A percentile compares a stretch with the other conserved stretches of the same genome.
Evolutionary conservation across 2,797 vertebrate species (phyloP).

Genomic region (Scleropages formosus): DNA sequence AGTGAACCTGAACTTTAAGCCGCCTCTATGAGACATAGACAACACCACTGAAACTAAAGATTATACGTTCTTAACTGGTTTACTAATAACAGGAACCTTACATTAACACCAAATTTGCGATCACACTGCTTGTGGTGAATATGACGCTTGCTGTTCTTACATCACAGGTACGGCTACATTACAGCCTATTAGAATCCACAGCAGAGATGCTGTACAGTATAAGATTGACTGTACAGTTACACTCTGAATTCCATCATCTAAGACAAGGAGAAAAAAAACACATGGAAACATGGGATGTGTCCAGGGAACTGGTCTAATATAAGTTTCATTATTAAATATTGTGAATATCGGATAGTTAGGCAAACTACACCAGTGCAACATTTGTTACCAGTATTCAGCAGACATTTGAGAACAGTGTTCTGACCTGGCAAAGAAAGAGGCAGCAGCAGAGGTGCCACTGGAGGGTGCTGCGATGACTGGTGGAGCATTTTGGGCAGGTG

Average conservation of each 20-base stretch:
- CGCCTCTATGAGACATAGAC: background rate
- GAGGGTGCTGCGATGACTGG: constrained; percentile 66
- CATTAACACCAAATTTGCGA: background rate
- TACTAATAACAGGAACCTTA: background rate
- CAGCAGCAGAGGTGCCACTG: constrained; percentile 82
- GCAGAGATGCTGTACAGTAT: background rate
- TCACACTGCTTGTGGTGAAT: background rate
- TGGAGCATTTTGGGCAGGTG: constrained; percentile 67
- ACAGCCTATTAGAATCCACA: too few relatives aligned
- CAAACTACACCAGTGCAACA: background rate
- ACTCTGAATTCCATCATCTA: too few relatives aligned
- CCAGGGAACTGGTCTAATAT: too few relatives aligned
- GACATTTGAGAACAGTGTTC: constrained; percentile 33
- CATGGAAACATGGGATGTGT: too few relatives aligned
- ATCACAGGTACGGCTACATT: background rate
- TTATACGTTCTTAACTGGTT: background rate
- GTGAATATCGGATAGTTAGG: background rate
- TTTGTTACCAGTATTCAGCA: background rate
- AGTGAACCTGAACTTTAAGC: background rate
- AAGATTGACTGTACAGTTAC: background rate
- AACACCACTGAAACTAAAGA: background rate
- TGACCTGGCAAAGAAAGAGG: constrained; percentile 97
- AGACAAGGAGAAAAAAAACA: too few relatives aligned
- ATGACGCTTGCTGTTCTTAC: background rate
- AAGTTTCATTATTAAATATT: too few relatives aligned